Percentiles rank a stretch among this genome's conserved stretches.
Evolutionary conservation across 2,113 vertebrate species (phyloP).

Genomic region (Sigmodon hispidus): DNA sequence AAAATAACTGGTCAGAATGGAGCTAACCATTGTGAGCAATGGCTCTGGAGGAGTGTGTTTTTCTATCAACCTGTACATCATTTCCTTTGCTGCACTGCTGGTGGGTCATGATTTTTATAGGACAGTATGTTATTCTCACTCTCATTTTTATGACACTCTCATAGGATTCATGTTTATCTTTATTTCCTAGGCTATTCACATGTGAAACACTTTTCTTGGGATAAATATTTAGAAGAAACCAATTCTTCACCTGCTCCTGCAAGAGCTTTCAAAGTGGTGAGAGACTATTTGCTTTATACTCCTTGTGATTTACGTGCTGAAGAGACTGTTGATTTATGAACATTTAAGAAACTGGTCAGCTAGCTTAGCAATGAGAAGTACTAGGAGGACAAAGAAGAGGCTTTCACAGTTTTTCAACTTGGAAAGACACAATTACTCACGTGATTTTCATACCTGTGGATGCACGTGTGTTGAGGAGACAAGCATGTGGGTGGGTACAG

Average conservation of each 20-base stretch:
- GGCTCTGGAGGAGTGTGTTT: not conserved
- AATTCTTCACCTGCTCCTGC: constrained; percentile 91
- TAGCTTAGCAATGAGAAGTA: not conserved
- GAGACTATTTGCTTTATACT: constrained; percentile 47
- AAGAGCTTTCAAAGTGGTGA: constrained; percentile 92
- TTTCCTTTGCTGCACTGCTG: not conserved
- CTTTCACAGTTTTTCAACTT: not conserved
- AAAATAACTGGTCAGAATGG: not conserved
- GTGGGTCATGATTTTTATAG: not conserved
- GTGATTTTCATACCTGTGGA: not conserved
- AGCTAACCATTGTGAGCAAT: not conserved
- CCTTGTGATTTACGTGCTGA: not conserved
- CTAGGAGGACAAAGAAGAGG: not conserved
- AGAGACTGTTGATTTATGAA: not conserved
- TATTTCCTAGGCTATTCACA: constrained; percentile 87
- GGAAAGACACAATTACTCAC: not conserved
- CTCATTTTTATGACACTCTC: not conserved
- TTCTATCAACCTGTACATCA: not conserved
- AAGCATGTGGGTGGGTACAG: not conserved
- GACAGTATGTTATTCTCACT: not conserved
- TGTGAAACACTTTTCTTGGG: constrained; percentile 91
- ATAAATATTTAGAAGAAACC: constrained; percentile 92
- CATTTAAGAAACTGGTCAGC: not conserved
- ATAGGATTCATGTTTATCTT: constrained; percentile 66
- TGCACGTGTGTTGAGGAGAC: not conserved